Base-by-base conservation (phyloP, 2,888 invertebrate species). In the Anoplius nigerrimus region DNA sequence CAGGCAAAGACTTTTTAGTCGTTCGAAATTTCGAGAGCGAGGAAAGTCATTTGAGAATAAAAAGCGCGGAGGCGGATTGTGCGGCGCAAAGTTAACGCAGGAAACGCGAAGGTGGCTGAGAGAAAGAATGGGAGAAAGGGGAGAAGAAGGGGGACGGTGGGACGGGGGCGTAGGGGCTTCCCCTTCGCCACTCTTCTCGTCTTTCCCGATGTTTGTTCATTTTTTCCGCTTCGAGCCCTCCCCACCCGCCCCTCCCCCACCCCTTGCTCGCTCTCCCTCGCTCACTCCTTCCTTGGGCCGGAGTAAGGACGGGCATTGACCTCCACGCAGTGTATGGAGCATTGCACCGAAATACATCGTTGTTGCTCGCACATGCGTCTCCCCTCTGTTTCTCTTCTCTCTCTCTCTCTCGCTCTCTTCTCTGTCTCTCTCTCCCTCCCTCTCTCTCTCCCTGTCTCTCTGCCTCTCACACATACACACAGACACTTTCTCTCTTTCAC, bases 291-390 rank as follows among this genome's bases (percentile, higher is more conserved):
- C 86, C 86, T 85, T 85, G 84, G 82, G 86, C 82, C 84, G 84
- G 86, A 86, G 87, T 88, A 88, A 88, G 88, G 88, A 89, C 88
- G 88, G 88, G 87, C 88, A 88, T 88, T 88, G 88, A 89, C 88
- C 88, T 88, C 88, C 78, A 88, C 83, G 78, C 85, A 81, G 82
- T 83, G 84, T 82, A 82, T 82, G 78, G 84, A 82, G 80, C 79
- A 81, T 85, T 84, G 86, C 87, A 84, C 86, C 86, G 85, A 86
- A 87, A 87, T 87, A 84, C 83, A 82, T 82, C 83, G 84, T 83
- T 85, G 86, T 84, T 86, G 83, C 86, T 83, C 85, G 85, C 86
- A 85, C 86, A 83, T 83, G 83, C 84, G 82, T 82, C 76, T 74
- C 79, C 72, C 71, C 69, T 78, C 72, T 72, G 60, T 34, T 45